Conservation (phyloP, 1,140 invertebrate genomes). For the Sitodiplosis mosellana region DNA sequence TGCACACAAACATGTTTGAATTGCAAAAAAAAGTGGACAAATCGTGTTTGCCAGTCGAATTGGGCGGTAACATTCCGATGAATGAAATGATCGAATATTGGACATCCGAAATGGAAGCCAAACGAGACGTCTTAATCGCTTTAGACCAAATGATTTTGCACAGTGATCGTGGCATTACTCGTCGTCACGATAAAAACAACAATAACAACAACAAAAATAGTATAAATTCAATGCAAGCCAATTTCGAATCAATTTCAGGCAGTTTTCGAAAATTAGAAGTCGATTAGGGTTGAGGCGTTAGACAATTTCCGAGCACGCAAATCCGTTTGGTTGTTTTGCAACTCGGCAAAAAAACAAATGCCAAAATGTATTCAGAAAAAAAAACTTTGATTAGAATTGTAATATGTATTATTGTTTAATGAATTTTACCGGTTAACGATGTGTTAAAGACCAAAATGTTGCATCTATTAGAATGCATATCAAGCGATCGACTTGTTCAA, state of each 20-base stretch:
- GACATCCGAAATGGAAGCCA: constrained; percentile 37
- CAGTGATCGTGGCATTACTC: constrained; percentile 31
- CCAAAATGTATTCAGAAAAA: not conserved
- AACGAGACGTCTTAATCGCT: constrained; percentile 38
- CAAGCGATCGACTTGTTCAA: no score
- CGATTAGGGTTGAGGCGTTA: constrained; percentile 33
- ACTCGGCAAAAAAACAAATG: not conserved
- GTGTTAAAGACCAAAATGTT: no score
- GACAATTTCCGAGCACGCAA: not conserved
- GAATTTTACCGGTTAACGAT: no score
- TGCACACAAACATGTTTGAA: constrained; percentile 42
- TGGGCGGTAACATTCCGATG: constrained; percentile 52
- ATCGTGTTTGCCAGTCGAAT: constrained; percentile 52
- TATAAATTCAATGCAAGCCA: constrained; percentile 21
- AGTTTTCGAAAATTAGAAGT: constrained; percentile 54
- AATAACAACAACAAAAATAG: constrained; percentile 12
- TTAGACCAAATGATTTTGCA: constrained; percentile 51
- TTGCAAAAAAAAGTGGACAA: constrained; percentile 39
- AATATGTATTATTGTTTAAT: not conserved
- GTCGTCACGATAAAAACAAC: constrained; percentile 27
- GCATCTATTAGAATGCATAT: no score
- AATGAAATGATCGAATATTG: constrained; percentile 57
- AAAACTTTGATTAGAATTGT: not conserved
- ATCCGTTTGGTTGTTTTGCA: not conserved
- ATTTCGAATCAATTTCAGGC: constrained; percentile 32